A percentile compares a stretch with the other conserved stretches of the same genome.
phyloP scores from a whole-genome alignment of 2,888 invertebrate genomes.

The Pyrrhosoma nymphula region DNA sequence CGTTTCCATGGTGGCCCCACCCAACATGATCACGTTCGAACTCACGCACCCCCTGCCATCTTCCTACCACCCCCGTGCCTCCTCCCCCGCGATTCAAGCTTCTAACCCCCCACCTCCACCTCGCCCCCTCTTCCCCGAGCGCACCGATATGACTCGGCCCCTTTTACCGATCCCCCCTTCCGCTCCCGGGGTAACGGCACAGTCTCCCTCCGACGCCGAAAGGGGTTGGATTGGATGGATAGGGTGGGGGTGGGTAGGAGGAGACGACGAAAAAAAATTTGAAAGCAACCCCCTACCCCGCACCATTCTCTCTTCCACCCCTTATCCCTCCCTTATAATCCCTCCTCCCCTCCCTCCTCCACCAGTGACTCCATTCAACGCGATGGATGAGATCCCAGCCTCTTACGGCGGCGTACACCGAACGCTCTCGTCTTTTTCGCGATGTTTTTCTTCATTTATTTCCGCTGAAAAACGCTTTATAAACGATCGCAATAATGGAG shows the following conservation, averaged over 20 bases:
- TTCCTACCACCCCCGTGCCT: no score
- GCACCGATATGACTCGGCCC: neutral
- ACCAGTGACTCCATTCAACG: no score
- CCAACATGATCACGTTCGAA: slow-evolving; percentile 7
- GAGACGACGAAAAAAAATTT: neutral
- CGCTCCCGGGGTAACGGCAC: neutral
- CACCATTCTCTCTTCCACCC: neutral
- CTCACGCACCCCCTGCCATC: neutral
- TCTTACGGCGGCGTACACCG: neutral
- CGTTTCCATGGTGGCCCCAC: slow-evolving; percentile 5
- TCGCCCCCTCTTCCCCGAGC: neutral
- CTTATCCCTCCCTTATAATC: neutral
- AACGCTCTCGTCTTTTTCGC: neutral
- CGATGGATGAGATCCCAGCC: neutral
- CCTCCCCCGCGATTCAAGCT: neutral
- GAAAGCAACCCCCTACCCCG: neutral
- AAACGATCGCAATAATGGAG: no score
- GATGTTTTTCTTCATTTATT: neutral
- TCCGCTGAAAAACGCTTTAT: neutral
- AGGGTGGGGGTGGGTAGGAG: neutral
- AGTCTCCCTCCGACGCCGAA: neutral
- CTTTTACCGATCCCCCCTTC: neutral
- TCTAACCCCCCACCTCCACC: neutral
- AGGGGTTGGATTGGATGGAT: neutral
- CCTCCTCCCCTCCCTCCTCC: neutral